These are phyloP conservation scores for Aurelia sp. DNA, from an alignment of 30 jellyfish, hydroid and myxozoan species.

Conservation along the genomic window DNA sequence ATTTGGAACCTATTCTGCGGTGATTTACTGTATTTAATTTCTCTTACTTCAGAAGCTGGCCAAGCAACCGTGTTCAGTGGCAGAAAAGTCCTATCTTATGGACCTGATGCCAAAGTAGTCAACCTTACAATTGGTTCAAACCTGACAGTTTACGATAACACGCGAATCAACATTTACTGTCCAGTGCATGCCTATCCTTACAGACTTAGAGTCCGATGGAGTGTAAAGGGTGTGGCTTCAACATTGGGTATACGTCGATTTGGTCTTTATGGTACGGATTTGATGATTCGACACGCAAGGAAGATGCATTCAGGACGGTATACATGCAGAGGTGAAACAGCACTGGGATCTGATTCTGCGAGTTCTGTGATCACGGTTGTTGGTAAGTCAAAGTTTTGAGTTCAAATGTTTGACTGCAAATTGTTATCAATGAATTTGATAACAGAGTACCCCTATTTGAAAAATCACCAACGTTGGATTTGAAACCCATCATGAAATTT, in stretches of 20 bases:
- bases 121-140: constrained; percentile 81
- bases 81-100: constrained; percentile 16
- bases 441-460: too few species aligned
- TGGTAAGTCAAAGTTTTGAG: constrained; percentile 6
- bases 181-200: constrained; percentile 70
- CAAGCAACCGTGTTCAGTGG: constrained; percentile 89
- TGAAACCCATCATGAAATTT: too few species aligned
- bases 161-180: constrained; percentile 64
- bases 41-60: constrained; percentile 52
- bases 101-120: constrained; percentile 53
- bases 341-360: constrained; percentile 71
- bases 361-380: constrained; percentile 35
- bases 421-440: too few species aligned
- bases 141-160: constrained; percentile 73
- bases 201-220: constrained; percentile 69
- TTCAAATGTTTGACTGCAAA: too few species aligned
- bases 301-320: constrained; percentile 57
- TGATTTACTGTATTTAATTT: neutral
- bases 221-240: constrained; percentile 19
- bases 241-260: constrained; percentile 47
- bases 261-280: constrained; percentile 58
- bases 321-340: constrained; percentile 51
- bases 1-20: too few species aligned
- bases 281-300: constrained; percentile 38
- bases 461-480: too few species aligned